Percentiles rank a stretch among this genome's conserved stretches.
These are phyloP conservation scores for Sussaba pulchella DNA, from an alignment of 2,888 invertebrate genomes.

Conservation along the genomic window DNA sequence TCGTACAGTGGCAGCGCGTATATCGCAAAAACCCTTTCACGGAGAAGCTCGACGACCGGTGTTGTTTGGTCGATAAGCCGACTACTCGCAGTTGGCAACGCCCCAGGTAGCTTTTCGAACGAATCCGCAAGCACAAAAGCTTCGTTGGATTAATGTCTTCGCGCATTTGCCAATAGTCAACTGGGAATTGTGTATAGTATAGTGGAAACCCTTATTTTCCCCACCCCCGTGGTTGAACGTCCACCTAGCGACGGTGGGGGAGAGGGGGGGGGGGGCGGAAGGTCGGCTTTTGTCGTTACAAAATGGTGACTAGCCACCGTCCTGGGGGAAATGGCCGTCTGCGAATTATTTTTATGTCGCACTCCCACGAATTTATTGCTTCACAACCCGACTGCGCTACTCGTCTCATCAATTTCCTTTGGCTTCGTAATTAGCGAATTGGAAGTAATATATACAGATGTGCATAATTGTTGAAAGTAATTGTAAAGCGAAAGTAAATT, in stretches of 20 bases:
- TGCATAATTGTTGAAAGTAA: no score
- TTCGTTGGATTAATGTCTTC: slow-evolving; percentile 29
- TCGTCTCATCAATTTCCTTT: no score
- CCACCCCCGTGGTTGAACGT: slow-evolving; percentile 7
- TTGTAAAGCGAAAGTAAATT: no score
- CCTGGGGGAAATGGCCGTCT: not conserved
- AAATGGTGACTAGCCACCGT: slow-evolving; percentile 32
- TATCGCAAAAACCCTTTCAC: slow-evolving; percentile 25
- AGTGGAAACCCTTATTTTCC: not conserved
- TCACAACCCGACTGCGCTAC: no score
- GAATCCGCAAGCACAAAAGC: slow-evolving; percentile 18
- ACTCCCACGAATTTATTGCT: slow-evolving; percentile 7
- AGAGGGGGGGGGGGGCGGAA: no score
- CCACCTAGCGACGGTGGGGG: not conserved
- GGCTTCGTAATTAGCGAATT: no score
- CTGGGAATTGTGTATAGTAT: not conserved
- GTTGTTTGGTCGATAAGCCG: slow-evolving; percentile 82
- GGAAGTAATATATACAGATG: no score
- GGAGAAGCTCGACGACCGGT: slow-evolving; percentile 64
- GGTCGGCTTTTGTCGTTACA: slow-evolving; percentile 10
- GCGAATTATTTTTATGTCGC: slow-evolving; percentile 3
- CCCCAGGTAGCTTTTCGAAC: slow-evolving; percentile 66
- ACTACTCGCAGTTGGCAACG: slow-evolving; percentile 78
- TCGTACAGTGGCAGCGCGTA: slow-evolving; percentile 22
- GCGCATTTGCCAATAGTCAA: slow-evolving; percentile 17